These are phyloP conservation scores for Artibeus jamaicensis DNA, from an alignment of 2,797 vertebrate genomes.

Conservation along the genomic window DNA sequence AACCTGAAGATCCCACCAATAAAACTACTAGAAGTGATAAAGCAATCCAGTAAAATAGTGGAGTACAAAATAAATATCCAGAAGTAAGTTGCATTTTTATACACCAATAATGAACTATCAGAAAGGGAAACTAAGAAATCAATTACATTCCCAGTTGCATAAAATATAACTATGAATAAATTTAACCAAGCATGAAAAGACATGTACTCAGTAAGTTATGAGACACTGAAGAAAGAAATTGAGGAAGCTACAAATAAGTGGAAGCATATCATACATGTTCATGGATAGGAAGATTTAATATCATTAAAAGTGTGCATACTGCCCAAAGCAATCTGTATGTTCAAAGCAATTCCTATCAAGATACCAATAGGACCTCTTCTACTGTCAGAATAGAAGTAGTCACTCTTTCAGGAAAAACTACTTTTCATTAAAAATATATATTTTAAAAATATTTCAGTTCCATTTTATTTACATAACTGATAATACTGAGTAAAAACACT, in stretches of 20 bases:
- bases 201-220: neutral
- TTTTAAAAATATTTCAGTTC: neutral
- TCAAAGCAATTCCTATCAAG: neutral
- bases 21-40: neutral
- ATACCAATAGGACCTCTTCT: neutral
- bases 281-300: neutral
- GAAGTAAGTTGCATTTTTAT: neutral
- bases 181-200: neutral
- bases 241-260: neutral
- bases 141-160: neutral
- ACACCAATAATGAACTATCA: neutral
- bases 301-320: neutral
- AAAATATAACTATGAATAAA: neutral
- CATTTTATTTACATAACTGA: slow-evolving; percentile 1
- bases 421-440: slow-evolving; percentile 14
- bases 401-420: neutral
- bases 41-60: neutral
- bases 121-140: neutral
- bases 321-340: neutral
- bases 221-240: neutral
- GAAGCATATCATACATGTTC: neutral
- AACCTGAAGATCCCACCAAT: neutral
- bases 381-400: slow-evolving; percentile 36
- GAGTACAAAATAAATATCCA: neutral
- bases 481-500: neutral